phyloP scores from a whole-genome alignment of 1,140 invertebrate species.

The Drosophila guanche region DNA sequence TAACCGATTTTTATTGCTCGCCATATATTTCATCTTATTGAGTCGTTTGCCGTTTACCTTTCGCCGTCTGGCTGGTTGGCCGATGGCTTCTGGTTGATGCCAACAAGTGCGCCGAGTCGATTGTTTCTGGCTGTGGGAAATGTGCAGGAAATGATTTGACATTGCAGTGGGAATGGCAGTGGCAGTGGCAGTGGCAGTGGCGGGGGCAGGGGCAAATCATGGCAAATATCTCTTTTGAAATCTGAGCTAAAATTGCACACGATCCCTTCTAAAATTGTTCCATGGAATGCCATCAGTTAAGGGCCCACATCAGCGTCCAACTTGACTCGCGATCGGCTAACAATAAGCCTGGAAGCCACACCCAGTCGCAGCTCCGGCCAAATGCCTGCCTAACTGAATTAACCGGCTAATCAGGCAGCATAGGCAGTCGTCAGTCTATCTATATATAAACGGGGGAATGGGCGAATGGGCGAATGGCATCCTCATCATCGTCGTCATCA shows the following conservation, averaged over 20 bases:
- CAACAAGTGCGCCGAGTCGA: constrained; percentile 46
- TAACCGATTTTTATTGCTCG: constrained; percentile 81
- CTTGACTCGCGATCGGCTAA: constrained; percentile 41
- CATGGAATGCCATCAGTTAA: constrained; percentile 52
- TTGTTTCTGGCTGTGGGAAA: constrained; percentile 35
- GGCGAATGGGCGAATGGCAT: constrained; percentile 45
- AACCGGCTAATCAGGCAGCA: constrained; percentile 65
- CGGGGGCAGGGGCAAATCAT: constrained; percentile 11
- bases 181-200: too few relatives aligned
- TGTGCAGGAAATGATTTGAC: constrained; percentile 34
- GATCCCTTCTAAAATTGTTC: constrained; percentile 12
- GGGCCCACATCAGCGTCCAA: constrained; percentile 18
- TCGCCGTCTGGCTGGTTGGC: not conserved
- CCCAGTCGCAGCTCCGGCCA: constrained; percentile 42
- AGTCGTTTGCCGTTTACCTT: constrained; percentile 62
- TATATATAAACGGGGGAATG: constrained; percentile 16
- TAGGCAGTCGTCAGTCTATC: constrained; percentile 17
- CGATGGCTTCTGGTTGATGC: constrained; percentile 27
- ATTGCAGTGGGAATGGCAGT: constrained; percentile 6
- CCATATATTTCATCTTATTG: constrained; percentile 84
- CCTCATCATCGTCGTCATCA: constrained; percentile 31
- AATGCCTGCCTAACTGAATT: constrained; percentile 61
- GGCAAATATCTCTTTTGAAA: constrained; percentile 20
- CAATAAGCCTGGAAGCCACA: constrained; percentile 55
- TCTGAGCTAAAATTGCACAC: constrained; percentile 9